Evolutionary conservation across 2,888 invertebrate genomes (phyloP).

Genomic region (Lasioglossum lativentre): DNA sequence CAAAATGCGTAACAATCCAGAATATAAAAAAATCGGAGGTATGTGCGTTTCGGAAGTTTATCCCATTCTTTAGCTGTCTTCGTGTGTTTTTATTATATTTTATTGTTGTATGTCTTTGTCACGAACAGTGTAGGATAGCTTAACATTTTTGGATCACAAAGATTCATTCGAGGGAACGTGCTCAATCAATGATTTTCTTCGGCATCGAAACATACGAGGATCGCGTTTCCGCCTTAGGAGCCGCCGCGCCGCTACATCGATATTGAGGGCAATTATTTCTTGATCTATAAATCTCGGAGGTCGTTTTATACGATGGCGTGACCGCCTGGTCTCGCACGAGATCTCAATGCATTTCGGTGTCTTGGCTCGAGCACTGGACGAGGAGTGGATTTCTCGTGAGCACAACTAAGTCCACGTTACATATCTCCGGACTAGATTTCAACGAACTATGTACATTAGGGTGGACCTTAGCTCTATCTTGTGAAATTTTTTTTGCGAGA

Average conservation of each 20-base stretch:
- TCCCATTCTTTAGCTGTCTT: too few species aligned
- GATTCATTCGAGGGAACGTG: background rate
- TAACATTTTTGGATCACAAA: background rate
- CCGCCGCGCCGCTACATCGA: slow-evolving; percentile 25
- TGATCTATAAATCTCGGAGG: slow-evolving; percentile 54
- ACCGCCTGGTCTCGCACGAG: slow-evolving; percentile 49
- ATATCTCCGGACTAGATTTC: too few species aligned
- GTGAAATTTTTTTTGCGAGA: too few species aligned
- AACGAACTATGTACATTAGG: too few species aligned
- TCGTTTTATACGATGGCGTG: slow-evolving; percentile 57
- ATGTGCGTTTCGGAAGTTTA: too few species aligned
- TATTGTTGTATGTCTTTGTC: too few species aligned
- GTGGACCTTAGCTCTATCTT: too few species aligned
- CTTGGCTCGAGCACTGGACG: background rate
- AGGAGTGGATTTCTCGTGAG: slow-evolving; percentile 29
- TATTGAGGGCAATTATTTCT: slow-evolving; percentile 60
- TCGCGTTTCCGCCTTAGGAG: slow-evolving; percentile 24
- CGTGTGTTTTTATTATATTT: too few species aligned
- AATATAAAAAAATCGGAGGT: too few species aligned
- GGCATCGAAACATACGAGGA: slow-evolving; percentile 12
- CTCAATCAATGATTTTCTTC: background rate
- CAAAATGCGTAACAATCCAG: too few species aligned
- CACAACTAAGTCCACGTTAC: background rate
- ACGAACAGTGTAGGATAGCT: too few species aligned
- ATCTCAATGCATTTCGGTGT: slow-evolving; percentile 56